Conservation (phyloP, 2,888 invertebrate genomes). For the Drosophila infuscata region DNA sequence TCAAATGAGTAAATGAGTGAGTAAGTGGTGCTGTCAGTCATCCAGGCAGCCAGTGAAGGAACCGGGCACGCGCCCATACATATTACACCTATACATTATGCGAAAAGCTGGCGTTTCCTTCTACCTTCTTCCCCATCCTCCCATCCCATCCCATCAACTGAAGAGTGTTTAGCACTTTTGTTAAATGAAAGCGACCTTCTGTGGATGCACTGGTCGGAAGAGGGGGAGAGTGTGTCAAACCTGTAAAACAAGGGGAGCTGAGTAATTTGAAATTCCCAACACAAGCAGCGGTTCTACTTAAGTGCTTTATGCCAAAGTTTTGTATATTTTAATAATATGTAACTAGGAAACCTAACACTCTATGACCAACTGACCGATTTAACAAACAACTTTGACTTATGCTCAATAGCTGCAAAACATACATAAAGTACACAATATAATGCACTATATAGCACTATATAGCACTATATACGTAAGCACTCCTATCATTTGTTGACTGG, state of each 20-base stretch:
- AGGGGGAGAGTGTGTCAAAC: not conserved
- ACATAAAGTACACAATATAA: not conserved
- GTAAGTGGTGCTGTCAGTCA: conserved; percentile 61
- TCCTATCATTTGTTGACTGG: conserved; percentile 38
- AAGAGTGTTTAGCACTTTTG: conserved; percentile 64
- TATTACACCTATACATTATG: conserved; percentile 47
- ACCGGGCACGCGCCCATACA: conserved; percentile 35
- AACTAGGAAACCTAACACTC: conserved; percentile 48
- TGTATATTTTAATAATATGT: conserved; percentile 3
- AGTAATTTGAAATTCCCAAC: conserved; percentile 49
- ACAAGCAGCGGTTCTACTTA: conserved; percentile 32
- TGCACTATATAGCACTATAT: not conserved
- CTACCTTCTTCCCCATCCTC: not conserved
- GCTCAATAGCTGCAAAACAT: not conserved
- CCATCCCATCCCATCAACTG: not conserved
- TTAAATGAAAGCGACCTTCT: conserved; percentile 58
- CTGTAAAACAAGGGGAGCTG: conserved; percentile 3
- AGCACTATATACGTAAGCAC: not conserved
- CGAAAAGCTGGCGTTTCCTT: conserved; percentile 42
- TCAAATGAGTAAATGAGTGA: conserved; percentile 37
- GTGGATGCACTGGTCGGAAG: conserved; percentile 3
- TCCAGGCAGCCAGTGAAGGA: conserved; percentile 9
- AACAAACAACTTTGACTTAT: conserved; percentile 17
- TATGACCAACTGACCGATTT: conserved; percentile 67
- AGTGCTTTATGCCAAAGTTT: conserved; percentile 23